Evolutionary conservation across 2,797 vertebrate species (phyloP).

Genomic region (Kryptolebias ocellatus): DNA sequence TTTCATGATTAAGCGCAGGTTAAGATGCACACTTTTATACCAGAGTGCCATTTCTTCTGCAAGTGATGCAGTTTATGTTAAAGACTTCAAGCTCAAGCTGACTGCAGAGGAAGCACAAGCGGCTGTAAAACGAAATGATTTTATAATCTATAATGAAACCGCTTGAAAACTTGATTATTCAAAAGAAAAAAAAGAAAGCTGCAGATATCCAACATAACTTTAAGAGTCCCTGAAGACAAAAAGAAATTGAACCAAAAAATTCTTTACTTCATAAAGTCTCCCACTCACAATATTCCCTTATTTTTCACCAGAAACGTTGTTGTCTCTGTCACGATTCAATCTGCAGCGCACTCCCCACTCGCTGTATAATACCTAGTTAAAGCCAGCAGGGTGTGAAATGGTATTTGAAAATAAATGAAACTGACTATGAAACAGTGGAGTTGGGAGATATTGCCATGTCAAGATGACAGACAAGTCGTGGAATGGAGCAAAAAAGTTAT

Average conservation of each 20-base stretch:
- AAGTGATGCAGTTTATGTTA: too few relatives aligned
- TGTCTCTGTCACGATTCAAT: slow-evolving; percentile 99
- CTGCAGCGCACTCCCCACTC: slow-evolving; percentile 91
- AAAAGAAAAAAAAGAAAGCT: slow-evolving; percentile 53
- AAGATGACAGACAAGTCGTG: slow-evolving; percentile 98
- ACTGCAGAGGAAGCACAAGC: neutral
- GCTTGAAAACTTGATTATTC: neutral
- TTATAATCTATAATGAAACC: neutral
- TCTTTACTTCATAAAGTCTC: slow-evolving; percentile 83
- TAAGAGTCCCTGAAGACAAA: slow-evolving; percentile 60
- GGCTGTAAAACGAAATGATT: neutral
- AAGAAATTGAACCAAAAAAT: slow-evolving; percentile 52
- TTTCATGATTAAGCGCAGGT: neutral
- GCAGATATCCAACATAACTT: slow-evolving; percentile 84
- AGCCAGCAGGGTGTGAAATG: slow-evolving; percentile 99
- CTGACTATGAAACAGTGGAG: slow-evolving; percentile 91
- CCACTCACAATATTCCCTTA: slow-evolving; percentile 97
- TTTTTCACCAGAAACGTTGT: slow-evolving; percentile 88
- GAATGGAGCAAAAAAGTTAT: slow-evolving; percentile 98
- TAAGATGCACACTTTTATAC: neutral
- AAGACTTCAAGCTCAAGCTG: too few relatives aligned
- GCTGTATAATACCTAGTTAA: slow-evolving; percentile 94
- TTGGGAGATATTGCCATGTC: slow-evolving; percentile 96
- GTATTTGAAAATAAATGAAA: slow-evolving; percentile 99
- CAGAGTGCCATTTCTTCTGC: too few relatives aligned